Base-by-base conservation (phyloP, 2,113 vertebrate genomes). In the Nannospalax galili region DNA sequence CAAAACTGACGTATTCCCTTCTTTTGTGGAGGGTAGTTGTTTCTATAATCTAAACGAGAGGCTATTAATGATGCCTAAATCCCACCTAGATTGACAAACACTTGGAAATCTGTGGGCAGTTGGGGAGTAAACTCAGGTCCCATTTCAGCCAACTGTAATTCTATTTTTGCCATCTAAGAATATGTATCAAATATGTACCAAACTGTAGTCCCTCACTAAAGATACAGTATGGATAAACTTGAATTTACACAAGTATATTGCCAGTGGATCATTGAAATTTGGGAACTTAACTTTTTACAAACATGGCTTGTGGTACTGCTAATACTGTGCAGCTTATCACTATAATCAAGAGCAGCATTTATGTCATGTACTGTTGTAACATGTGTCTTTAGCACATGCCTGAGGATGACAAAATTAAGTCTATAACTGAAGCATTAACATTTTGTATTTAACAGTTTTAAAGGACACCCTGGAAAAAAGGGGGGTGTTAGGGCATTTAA, bases 391-490 rank as follows among this genome's bases (percentile, higher is more conserved):
- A 87, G 30, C 77, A 9, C 64, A 60, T 77, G 20, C 58, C 64
- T 24, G 40, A 72, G 30, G 67, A n/a, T 72, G 52, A 85, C 48
- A 88, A 84, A 58, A 62, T 52, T 73, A 78, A 37, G 40, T 90
- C 7, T 84, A 0, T 73, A 75, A 80, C 37, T 70, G 52, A 95
- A 92, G 30, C 48, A 15, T 35, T 92, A 17, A 40, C 94, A 40
- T 95, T 97, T 96, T 95, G 37, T 93, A 0, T 65, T 77, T 87
- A 64, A 73, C n/a, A 99, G 99, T 99, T 69, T 96, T 99, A 87
- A 99, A 98, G 95, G 99, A 99, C 62, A 99, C 99, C 0, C 98
- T 99, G 97, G 99, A 99, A 96, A 99, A 99, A 69, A 98, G 98
- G 12, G 99, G 99, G 1, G 99, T 99, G 0, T 93, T 99, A 45